Evolutionary conservation across 2,888 invertebrate species (phyloP).

Genomic region (Tyria jacobaeae): DNA sequence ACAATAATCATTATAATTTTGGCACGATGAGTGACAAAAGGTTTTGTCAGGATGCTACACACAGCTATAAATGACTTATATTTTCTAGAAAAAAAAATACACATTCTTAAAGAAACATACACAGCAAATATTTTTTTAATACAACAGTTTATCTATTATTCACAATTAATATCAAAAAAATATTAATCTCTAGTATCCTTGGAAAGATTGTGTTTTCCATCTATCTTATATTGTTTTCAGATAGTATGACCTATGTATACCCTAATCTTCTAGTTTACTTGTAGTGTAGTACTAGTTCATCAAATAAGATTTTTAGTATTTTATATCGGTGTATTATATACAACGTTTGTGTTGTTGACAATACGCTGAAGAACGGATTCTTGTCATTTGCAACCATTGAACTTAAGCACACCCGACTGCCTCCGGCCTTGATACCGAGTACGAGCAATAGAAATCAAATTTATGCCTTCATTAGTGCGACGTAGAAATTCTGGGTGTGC

Average conservation of each 20-base stretch:
- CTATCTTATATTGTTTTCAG: too few relatives aligned
- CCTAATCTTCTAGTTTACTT: too few relatives aligned
- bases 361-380: conserved; percentile 26
- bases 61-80: too few relatives aligned
- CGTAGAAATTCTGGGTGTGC: conserved; percentile 13
- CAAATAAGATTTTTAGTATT: too few relatives aligned
- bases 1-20: conserved; percentile 55
- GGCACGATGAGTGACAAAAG: conserved; percentile 44
- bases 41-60: conserved; percentile 19
- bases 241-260: background rate
- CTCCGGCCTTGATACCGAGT: conserved; percentile 28
- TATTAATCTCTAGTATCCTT: background rate
- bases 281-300: too few relatives aligned
- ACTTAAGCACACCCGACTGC: conserved; percentile 20
- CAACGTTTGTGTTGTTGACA: conserved; percentile 30
- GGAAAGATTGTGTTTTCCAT: background rate
- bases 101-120: background rate
- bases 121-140: too few relatives aligned
- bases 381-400: conserved; percentile 41
- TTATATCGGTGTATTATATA: too few relatives aligned
- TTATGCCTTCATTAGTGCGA: conserved; percentile 39
- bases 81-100: too few relatives aligned
- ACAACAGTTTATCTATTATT: background rate
- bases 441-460: conserved; percentile 40
- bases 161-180: background rate